A percentile compares a stretch with the other conserved stretches of the same genome.
phyloP scores from a whole-genome alignment of 1,140 invertebrate genomes.

The Drosophila kikkawai region DNA sequence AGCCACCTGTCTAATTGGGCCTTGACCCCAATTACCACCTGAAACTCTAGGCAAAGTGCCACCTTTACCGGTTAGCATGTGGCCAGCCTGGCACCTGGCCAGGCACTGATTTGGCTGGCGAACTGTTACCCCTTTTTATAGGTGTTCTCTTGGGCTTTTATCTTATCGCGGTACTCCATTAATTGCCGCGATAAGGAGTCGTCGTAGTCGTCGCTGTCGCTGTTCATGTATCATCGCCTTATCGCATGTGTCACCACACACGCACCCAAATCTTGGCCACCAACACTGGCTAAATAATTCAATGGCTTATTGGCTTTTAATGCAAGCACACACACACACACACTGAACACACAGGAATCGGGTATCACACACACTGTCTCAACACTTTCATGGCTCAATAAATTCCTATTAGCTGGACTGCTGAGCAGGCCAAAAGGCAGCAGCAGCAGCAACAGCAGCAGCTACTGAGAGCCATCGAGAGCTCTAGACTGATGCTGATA shows the following conservation, averaged over 20 bases:
- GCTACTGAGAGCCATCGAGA: conserved; percentile 20
- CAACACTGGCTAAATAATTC: conserved; percentile 65
- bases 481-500: conserved; percentile 15
- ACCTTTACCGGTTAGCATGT: neutral
- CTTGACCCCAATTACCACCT: conserved; percentile 6
- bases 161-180: conserved; percentile 57
- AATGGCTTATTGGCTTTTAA: conserved; percentile 79
- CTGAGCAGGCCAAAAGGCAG: conserved; percentile 25
- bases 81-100: conserved; percentile 26
- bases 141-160: conserved; percentile 2
- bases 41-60: neutral
- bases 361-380: conserved; percentile 49
- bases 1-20: conserved; percentile 24
- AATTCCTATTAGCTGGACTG: conserved; percentile 75
- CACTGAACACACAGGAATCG: neutral
- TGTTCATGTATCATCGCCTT: conserved; percentile 21
- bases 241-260: conserved; percentile 32
- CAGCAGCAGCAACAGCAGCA: neutral
- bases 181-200: conserved; percentile 62
- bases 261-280: conserved; percentile 19
- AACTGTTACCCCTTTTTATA: conserved; percentile 33
- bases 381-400: conserved; percentile 82
- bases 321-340: conserved; percentile 23
- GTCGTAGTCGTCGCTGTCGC: neutral
- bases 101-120: conserved; percentile 58